Conservation (phyloP, 2,113 vertebrate genomes). For the Paracyprichromis sp. region DNA sequence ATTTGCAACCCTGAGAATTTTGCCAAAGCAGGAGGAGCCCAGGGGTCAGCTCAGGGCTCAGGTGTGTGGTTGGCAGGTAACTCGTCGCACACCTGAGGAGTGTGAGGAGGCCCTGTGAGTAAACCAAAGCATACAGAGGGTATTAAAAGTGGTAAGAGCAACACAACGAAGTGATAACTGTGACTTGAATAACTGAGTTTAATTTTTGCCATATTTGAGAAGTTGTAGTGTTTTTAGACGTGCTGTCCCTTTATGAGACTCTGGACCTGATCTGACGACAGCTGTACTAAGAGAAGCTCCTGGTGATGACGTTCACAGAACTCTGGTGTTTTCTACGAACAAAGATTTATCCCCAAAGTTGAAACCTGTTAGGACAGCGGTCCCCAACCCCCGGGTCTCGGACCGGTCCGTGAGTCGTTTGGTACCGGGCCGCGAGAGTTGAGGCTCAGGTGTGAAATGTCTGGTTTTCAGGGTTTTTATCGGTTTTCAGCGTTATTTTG, state of each 20-base stretch:
- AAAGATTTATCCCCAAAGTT: background rate
- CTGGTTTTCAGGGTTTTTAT: accelerated
- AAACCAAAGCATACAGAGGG: background rate
- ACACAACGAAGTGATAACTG: background rate
- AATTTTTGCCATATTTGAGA: background rate
- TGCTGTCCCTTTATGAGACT: background rate
- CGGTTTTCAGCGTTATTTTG: accelerated
- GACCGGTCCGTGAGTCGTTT: background rate
- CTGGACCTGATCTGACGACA: background rate
- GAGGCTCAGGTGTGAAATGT: background rate
- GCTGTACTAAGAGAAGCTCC: background rate
- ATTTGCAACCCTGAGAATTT: background rate
- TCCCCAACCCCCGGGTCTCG: background rate
- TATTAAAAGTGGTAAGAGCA: background rate
- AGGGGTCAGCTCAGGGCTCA: background rate
- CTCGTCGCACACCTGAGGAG: background rate
- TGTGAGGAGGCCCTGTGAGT: background rate
- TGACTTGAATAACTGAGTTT: background rate
- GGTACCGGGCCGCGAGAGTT: accelerated
- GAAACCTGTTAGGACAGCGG: accelerated
- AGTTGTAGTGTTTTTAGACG: background rate
- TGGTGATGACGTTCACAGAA: background rate
- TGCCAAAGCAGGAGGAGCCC: background rate
- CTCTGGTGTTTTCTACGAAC: background rate
- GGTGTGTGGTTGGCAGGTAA: background rate